Evolutionary conservation across 1,140 invertebrate species (phyloP), one percentile per base, ranked within the genome.

Genomic region (Pseudomyrmex gracilis): DNA sequence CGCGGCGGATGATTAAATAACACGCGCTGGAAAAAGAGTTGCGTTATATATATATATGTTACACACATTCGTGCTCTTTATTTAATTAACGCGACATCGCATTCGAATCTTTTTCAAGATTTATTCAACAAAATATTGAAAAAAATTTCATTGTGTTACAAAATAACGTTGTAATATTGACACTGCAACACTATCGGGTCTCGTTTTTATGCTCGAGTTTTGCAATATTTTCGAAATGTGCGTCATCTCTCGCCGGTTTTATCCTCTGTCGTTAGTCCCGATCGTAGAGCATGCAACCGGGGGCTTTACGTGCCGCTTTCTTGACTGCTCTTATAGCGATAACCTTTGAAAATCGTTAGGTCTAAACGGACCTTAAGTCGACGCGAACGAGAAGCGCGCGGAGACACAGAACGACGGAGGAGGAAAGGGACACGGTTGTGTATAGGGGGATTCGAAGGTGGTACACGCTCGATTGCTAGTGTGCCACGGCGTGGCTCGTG

Each of bases 361-460:
- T 78, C 15, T 70, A 70, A 78, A 70, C 64, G 53, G 63, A 51
- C 63, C 63, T 78, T 78, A 78, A 78, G 64, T 43, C 73, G 60
- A 20, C 15, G 20, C 17, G 64, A 8, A 12, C 45, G 20, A n/a
- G 22, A 53, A 13, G 49, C 24, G 3, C 22, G n/a, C 8, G 47
- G 74, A 57, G 45, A 47, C 63, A 51, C 47, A 34, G 1, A 10
- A 22, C 1, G 15, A 22, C 1, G 68, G 47, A 1, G 5, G 63
- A 22, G 66, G 34, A 24, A 13, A 22, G 63, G 51, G 20, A 47
- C 24, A 64, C 20, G 43, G 22, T 24, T 49, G 63, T 49, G 63
- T 13, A 68, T 9, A 49, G 51, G 74, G 17, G 49, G 34, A 67
- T 68, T 12, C 64, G 76, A 70, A 70, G 76, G 64, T 83, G n/a